Percentiles rank a stretch among this genome's conserved stretches.
Conservation (phyloP, 1,140 invertebrate genomes). For the Magallana angulata region DNA sequence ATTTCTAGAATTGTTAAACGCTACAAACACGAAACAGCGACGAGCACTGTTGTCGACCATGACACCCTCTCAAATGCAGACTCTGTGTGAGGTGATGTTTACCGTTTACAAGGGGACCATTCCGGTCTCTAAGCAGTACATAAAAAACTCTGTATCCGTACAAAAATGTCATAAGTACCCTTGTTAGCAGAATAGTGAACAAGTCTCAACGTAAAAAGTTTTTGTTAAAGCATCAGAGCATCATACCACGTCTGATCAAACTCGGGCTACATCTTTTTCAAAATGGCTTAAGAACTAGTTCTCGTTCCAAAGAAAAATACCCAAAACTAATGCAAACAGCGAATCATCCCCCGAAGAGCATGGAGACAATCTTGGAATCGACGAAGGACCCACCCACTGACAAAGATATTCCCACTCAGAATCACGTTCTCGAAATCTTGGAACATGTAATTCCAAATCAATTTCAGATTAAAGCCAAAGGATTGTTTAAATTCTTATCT, state of each 20-base stretch:
- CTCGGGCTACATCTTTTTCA: not conserved
- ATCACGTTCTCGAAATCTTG: not conserved
- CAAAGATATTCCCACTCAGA: not conserved
- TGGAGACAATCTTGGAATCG: not conserved
- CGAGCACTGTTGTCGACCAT: too few relatives aligned
- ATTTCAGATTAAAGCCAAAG: constrained; percentile 15
- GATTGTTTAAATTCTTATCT: not conserved
- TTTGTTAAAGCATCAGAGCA: not conserved
- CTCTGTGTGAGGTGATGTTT: too few relatives aligned
- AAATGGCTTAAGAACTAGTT: constrained; percentile 36
- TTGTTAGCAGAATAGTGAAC: not conserved
- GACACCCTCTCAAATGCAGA: too few relatives aligned
- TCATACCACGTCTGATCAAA: constrained; percentile 21
- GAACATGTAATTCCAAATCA: not conserved
- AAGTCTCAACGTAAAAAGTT: not conserved
- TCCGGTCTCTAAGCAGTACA: not conserved
- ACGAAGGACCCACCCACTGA: not conserved
- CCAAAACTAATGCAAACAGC: not conserved
- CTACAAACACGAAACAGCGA: too few relatives aligned
- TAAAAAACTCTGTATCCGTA: constrained; percentile 13
- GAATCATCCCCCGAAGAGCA: not conserved
- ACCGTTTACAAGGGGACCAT: constrained; percentile 34
- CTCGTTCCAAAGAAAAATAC: constrained; percentile 22
- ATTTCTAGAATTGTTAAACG: too few relatives aligned
- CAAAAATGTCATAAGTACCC: not conserved